Conservation (phyloP, 2,113 vertebrate species). For the Megaleporinus macrocephalus region DNA sequence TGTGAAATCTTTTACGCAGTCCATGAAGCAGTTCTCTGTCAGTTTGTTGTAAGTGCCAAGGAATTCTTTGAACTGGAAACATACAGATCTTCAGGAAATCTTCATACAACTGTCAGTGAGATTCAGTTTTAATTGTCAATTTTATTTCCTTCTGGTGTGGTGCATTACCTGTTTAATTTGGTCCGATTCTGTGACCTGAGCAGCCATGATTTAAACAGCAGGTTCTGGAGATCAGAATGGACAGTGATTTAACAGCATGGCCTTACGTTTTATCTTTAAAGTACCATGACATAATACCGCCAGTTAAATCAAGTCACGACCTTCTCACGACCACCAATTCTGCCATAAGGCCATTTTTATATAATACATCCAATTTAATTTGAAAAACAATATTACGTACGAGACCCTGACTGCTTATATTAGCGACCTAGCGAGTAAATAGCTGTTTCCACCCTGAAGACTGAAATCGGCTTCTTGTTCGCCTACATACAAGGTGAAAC, state of each 20-base stretch:
- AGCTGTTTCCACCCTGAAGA: not conserved
- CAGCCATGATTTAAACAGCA: conserved; percentile 78
- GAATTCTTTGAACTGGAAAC: conserved; percentile 93
- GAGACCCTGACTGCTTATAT: not conserved
- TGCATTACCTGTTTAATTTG: conserved; percentile 94
- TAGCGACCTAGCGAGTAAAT: not conserved
- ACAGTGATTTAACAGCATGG: not conserved
- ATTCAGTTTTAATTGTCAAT: no score
- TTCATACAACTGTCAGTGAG: not conserved
- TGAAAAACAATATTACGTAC: not conserved
- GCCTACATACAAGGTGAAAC: no score
- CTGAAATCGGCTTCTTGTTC: no score
- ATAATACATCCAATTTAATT: not conserved
- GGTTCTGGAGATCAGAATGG: conserved; percentile 14
- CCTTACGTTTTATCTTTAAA: not conserved
- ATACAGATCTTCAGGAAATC: not conserved
- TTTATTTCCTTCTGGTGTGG: no score
- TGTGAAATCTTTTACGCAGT: conserved; percentile 97
- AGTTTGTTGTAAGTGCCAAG: conserved; percentile 98
- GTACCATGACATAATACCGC: no score
- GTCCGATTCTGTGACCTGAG: conserved; percentile 89
- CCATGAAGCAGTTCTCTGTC: conserved; percentile 97
- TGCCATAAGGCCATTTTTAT: not conserved
- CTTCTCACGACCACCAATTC: not conserved
- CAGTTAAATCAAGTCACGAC: not conserved